Conservation (phyloP, 2,888 invertebrate genomes). For the Phengaris arion region DNA sequence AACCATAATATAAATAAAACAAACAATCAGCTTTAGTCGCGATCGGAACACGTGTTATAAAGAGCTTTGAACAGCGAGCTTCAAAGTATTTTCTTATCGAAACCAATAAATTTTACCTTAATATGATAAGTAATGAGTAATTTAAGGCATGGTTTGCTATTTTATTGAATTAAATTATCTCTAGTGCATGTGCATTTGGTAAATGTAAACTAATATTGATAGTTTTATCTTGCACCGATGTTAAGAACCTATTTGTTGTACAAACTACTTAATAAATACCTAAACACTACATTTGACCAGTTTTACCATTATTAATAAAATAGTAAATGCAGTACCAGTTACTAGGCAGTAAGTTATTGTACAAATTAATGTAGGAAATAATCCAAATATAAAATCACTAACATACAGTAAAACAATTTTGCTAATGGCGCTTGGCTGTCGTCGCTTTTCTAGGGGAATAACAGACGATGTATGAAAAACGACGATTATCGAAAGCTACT, state of each 20-base stretch:
- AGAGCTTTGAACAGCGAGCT: constrained; percentile 45
- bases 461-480: too few relatives aligned
- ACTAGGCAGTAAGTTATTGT: too few relatives aligned
- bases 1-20: background rate
- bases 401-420: too few relatives aligned
- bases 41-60: constrained; percentile 43
- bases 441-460: too few relatives aligned
- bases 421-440: too few relatives aligned
- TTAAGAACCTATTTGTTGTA: background rate
- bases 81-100: constrained; percentile 62
- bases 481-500: too few relatives aligned
- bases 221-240: background rate
- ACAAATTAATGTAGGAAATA: too few relatives aligned
- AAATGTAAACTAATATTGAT: background rate
- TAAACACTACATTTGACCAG: too few relatives aligned
- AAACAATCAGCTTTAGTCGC: constrained; percentile 29
- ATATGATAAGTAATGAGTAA: constrained; percentile 48
- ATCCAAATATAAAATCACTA: too few relatives aligned
- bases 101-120: constrained; percentile 63
- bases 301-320: too few relatives aligned
- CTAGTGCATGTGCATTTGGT: constrained; percentile 32
- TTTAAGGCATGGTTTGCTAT: constrained; percentile 37
- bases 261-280: background rate
- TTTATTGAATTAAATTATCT: constrained; percentile 42
- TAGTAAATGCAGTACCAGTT: too few relatives aligned